These are phyloP conservation scores for Papilio gigon DNA, from an alignment of 2,888 invertebrate species.

Conservation along the genomic window DNA sequence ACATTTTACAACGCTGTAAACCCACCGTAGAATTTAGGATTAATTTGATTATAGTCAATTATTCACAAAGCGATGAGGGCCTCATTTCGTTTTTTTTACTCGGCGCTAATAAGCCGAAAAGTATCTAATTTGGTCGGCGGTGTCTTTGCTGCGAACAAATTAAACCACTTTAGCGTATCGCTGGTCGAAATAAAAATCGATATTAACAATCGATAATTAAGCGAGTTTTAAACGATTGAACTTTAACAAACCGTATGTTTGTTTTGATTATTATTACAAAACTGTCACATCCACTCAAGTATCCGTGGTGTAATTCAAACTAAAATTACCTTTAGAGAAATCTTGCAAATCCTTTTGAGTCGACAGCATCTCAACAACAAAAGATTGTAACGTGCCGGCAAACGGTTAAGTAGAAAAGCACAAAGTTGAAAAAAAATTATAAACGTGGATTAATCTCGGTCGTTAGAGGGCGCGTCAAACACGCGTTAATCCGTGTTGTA, in stretches of 20 bases:
- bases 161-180: slow-evolving; percentile 82
- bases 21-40: slow-evolving; percentile 82
- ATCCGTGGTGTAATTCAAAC: not conserved
- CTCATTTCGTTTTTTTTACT: slow-evolving; percentile 76
- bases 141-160: slow-evolving; percentile 80
- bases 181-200: slow-evolving; percentile 74
- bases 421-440: slow-evolving; percentile 41
- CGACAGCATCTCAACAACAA: not conserved
- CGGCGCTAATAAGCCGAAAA: slow-evolving; percentile 80
- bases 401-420: slow-evolving; percentile 24
- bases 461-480: slow-evolving; percentile 51
- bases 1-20: slow-evolving; percentile 80
- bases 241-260: slow-evolving; percentile 66
- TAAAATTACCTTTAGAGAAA: not conserved
- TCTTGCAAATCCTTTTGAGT: slow-evolving; percentile 8
- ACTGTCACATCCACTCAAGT: not conserved
- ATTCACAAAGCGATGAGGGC: slow-evolving; percentile 76
- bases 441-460: slow-evolving; percentile 40
- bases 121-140: slow-evolving; percentile 80
- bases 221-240: slow-evolving; percentile 72
- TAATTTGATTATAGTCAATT: slow-evolving; percentile 83
- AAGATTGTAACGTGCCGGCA: slow-evolving; percentile 20
- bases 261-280: slow-evolving; percentile 49
- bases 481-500: slow-evolving; percentile 61
- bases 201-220: slow-evolving; percentile 81